Base-by-base conservation (phyloP, 2,797 vertebrate species). In the Fundulus diaphanus region DNA sequence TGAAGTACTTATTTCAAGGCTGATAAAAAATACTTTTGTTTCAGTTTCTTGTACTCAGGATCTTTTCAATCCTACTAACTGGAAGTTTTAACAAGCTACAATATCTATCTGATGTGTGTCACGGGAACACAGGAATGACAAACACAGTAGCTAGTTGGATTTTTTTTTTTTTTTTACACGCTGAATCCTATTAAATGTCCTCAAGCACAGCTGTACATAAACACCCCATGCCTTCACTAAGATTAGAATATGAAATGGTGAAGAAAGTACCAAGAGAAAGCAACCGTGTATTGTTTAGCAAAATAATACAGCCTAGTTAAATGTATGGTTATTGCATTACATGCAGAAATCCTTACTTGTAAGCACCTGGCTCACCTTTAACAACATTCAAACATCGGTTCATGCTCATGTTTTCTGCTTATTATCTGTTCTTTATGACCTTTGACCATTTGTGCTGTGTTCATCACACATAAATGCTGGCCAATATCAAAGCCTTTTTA, bases 281-380 rank as follows among this genome's bases (percentile, higher is more conserved):
- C 82, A 70, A 70, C 33, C 27, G 63, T 33, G 51, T 65, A 79
- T 88, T 75, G 88, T 87, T 91, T 84, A 91, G 77, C 69, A 63
- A 22, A 51, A 77, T 76, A 82, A 74, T 73, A 74, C 16, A 66
- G 61, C 71, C 68, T 51, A 54, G 12, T 3, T 78, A 63, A 54
- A 37, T 11, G 42, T n/a, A 70, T 72, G 48, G 71, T 76, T 31
- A 70, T 51, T 69, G 42, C 42, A 85, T 86, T 83, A 78, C 48
- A 66, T 54, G 48, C 70, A 84, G 79, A 87, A 73, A 90, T 87
- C 78, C 87, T 71, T 56, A 71, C 77, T 85, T 74, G 67, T 68
- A 81, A 49, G 63, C 82, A 73, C 74, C 89, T 78, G 56, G 81
- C 57, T 79, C 78, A 70, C 51, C 71, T 82, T 84, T 83, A 70